Percentiles rank a stretch among this genome's conserved stretches.
Conservation (phyloP, 1,140 invertebrate species). For the silkworm (Bombyx mori) region ASM3026992v2 NC_085118.1:9202501-9203000, state of each 20-base stretch:
- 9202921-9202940: too few relatives aligned
- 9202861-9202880: constrained; percentile 26
- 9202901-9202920: neutral
- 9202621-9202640: constrained; percentile 76
- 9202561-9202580: too few relatives aligned
- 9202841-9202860: constrained; percentile 39
- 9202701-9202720: too few relatives aligned
- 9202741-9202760: neutral
- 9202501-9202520: too few relatives aligned
- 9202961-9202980: too few relatives aligned
- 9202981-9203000: neutral
- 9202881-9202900: neutral
- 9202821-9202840: constrained; percentile 48
- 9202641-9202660: constrained; percentile 72
- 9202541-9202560: too few relatives aligned
- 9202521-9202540: too few relatives aligned
- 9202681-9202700: constrained; percentile 48
- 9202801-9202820: constrained; percentile 38
- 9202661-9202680: constrained; percentile 77
- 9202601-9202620: constrained; percentile 74
- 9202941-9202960: neutral
- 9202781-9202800: constrained; percentile 49
- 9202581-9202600: constrained; percentile 74
- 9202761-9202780: constrained; percentile 55
- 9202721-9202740: too few relatives aligned